Percentiles rank a stretch among this genome's conserved stretches.
phyloP scores from a whole-genome alignment of 2,888 invertebrate species.

The Tanypteryx hageni region DNA sequence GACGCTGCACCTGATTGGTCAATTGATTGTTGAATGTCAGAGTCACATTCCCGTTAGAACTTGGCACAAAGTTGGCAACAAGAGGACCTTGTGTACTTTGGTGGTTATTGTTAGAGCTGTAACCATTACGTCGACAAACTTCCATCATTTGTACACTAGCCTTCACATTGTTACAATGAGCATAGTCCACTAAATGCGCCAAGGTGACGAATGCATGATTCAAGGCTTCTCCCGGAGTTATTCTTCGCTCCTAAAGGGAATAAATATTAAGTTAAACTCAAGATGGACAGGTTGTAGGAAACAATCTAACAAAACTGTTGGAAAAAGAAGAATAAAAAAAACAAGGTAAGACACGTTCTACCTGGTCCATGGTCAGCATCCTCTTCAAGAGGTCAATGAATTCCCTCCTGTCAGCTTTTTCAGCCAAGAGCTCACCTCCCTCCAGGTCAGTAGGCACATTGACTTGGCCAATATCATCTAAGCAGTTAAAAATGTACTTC shows the following conservation, averaged over 20 bases:
- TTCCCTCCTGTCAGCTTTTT: constrained; percentile 97
- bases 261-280: background rate
- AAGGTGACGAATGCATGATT: constrained; percentile 96
- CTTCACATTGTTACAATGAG: constrained; percentile 97
- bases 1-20: constrained; percentile 84
- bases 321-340: constrained; percentile 66
- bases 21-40: constrained; percentile 92
- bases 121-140: constrained; percentile 79
- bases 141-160: constrained; percentile 99
- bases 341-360: constrained; percentile 74
- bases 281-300: background rate
- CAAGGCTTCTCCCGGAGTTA: constrained; percentile 96
- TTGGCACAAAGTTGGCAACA: constrained; percentile 87
- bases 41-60: constrained; percentile 90
- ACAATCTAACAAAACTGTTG: background rate
- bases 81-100: constrained; percentile 78
- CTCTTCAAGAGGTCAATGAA: constrained; percentile 98
- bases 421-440: constrained; percentile 96
- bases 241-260: constrained; percentile 87
- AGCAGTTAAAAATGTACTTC: constrained; percentile 99
- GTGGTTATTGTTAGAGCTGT: constrained; percentile 72
- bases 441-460: constrained; percentile 98
- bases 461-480: constrained; percentile 98
- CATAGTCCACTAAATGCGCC: constrained; percentile 95
- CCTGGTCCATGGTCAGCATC: constrained; percentile 99